These are phyloP conservation scores for Gasterosteus aculeatus DNA, from an alignment of 2,113 vertebrate genomes.

Conservation along the genomic window DNA sequence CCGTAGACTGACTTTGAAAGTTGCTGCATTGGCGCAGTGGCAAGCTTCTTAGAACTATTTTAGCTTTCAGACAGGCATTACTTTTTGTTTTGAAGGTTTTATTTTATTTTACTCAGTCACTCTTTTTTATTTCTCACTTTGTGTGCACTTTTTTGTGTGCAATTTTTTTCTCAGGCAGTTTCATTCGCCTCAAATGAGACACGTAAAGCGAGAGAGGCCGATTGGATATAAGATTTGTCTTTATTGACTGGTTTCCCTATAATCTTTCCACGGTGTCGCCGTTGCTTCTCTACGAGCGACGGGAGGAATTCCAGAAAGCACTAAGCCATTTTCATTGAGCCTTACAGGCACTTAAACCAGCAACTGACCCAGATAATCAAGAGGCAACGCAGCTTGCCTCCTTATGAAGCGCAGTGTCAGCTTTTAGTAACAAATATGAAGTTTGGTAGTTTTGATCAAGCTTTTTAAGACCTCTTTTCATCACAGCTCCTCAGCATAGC, in stretches of 20 bases:
- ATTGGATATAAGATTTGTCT: neutral
- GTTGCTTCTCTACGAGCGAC: neutral
- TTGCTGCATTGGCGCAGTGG: neutral
- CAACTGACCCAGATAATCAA: slow-evolving; percentile 56
- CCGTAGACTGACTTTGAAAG: neutral
- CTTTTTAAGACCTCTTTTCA: neutral
- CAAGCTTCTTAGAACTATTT: neutral
- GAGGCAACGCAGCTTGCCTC: slow-evolving; percentile 18
- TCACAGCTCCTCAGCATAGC: neutral
- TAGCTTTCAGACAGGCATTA: neutral
- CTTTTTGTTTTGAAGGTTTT: neutral
- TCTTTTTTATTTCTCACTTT: neutral
- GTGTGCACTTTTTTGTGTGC: neutral
- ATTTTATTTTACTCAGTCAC: neutral
- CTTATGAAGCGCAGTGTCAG: slow-evolving; percentile 23
- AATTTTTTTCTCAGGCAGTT: neutral
- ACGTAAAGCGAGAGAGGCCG: neutral
- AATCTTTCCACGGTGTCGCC: neutral
- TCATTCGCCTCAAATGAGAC: neutral
- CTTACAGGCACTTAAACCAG: slow-evolving; percentile 34
- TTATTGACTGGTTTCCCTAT: neutral
- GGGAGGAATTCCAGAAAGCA: slow-evolving; percentile 19
- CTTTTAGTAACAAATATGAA: slow-evolving; percentile 10
- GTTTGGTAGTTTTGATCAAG: neutral
- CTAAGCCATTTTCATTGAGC: slow-evolving; percentile 21